Evolutionary conservation across 2,888 invertebrate species (phyloP).

Genomic region (Dinocampus coccinellae): DNA sequence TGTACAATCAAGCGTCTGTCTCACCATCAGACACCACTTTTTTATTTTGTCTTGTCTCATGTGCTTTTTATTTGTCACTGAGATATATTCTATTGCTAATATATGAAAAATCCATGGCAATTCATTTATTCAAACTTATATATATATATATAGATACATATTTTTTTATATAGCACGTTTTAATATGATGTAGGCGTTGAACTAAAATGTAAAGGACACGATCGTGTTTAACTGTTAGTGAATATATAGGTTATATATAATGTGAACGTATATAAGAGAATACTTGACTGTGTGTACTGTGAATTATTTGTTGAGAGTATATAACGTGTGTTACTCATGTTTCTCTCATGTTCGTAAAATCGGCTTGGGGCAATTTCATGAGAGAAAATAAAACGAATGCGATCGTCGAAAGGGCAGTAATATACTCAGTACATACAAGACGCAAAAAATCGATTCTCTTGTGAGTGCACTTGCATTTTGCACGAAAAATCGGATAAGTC

Average conservation of each 20-base stretch:
- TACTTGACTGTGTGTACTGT: constrained; percentile 1
- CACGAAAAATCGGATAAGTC: constrained; percentile 33
- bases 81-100: neutral
- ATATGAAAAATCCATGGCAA: neutral
- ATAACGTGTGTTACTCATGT: constrained; percentile 7
- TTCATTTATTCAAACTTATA: neutral
- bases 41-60: neutral
- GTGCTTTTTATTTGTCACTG: neutral
- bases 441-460: constrained; percentile 33
- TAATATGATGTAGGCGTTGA: constrained; percentile 11
- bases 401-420: constrained; percentile 34
- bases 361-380: constrained; percentile 8
- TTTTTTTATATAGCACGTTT: neutral
- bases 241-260: neutral
- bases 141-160: constrained; percentile 4
- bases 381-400: constrained; percentile 9
- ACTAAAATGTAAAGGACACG: constrained; percentile 32
- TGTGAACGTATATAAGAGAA: neutral
- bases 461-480: constrained; percentile 3
- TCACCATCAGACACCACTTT: neutral
- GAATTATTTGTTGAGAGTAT: constrained; percentile 10
- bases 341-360: constrained; percentile 7
- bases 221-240: constrained; percentile 25
- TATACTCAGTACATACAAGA: constrained; percentile 23
- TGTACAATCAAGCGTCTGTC: neutral